A percentile compares a stretch with the other conserved stretches of the same genome.
Evolutionary conservation across 1,140 invertebrate species (phyloP).

Genomic region (Euglossa dilemma): DNA sequence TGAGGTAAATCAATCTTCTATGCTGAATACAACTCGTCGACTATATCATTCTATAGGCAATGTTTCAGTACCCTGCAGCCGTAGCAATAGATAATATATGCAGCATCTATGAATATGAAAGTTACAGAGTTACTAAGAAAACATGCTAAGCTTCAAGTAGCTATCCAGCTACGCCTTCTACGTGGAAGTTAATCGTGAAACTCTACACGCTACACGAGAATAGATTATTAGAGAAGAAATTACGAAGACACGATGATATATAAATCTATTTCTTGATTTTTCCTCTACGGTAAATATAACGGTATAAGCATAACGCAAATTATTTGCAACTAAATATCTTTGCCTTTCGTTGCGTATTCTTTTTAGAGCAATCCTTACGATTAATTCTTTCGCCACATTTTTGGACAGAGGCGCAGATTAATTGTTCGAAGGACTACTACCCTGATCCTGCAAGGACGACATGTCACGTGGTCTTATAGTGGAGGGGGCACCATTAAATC

Average conservation of each 20-base stretch:
- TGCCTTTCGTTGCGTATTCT: background rate
- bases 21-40: background rate
- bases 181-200: background rate
- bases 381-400: constrained; percentile 31
- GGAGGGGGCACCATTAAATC: constrained; percentile 46
- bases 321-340: background rate
- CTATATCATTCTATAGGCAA: background rate
- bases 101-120: constrained; percentile 80
- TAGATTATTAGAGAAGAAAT: too few species aligned
- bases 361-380: background rate
- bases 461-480: constrained; percentile 77
- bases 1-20: background rate
- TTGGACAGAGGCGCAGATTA: constrained; percentile 38
- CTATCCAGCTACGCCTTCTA: background rate
- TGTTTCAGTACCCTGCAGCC: constrained; percentile 40
- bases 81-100: constrained; percentile 75
- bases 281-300: background rate
- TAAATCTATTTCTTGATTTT: background rate
- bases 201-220: too few species aligned
- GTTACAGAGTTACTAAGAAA: constrained; percentile 77
- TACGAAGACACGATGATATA: background rate
- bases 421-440: constrained; percentile 73
- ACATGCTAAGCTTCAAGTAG: constrained; percentile 63
- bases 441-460: constrained; percentile 81
- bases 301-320: too few species aligned